Evolutionary conservation across 2,888 invertebrate species (phyloP).

Genomic region (Leptopterna dolabrata): DNA sequence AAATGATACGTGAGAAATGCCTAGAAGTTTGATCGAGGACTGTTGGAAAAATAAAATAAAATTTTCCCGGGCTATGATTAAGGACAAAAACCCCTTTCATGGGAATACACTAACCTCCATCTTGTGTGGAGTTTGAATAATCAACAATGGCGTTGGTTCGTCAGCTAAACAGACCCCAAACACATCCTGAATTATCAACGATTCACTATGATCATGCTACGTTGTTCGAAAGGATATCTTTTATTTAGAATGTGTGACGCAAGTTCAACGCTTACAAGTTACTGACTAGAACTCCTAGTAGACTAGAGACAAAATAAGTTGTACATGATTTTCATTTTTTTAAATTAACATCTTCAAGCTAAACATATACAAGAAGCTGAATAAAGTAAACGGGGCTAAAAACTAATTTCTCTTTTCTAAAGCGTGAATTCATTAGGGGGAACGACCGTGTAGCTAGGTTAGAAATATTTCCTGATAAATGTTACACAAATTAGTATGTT

Average conservation of each 20-base stretch:
- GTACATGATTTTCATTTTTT: not conserved
- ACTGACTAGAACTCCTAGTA: not conserved
- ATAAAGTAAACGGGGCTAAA: not conserved
- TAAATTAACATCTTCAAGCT: not conserved
- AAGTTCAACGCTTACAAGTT: not conserved
- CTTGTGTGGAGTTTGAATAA: too few species aligned
- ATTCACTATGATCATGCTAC: not conserved
- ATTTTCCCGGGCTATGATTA: not conserved
- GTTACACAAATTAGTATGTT: too few species aligned
- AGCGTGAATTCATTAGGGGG: not conserved
- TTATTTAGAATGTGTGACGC: conserved; percentile 2
- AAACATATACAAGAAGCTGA: not conserved
- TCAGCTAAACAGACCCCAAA: not conserved
- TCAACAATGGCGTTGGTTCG: not conserved
- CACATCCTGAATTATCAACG: not conserved
- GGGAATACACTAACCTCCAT: not conserved
- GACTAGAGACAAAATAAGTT: not conserved
- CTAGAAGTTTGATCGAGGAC: too few species aligned
- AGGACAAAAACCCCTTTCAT: not conserved
- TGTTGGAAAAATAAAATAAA: too few species aligned
- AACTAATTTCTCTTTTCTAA: not conserved
- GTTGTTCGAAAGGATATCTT: not conserved
- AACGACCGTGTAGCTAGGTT: too few species aligned
- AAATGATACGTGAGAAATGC: too few species aligned
- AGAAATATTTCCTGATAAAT: too few species aligned